phyloP scores from a whole-genome alignment of 2,888 invertebrate species.

The Cosmopolites sordidus region DNA sequence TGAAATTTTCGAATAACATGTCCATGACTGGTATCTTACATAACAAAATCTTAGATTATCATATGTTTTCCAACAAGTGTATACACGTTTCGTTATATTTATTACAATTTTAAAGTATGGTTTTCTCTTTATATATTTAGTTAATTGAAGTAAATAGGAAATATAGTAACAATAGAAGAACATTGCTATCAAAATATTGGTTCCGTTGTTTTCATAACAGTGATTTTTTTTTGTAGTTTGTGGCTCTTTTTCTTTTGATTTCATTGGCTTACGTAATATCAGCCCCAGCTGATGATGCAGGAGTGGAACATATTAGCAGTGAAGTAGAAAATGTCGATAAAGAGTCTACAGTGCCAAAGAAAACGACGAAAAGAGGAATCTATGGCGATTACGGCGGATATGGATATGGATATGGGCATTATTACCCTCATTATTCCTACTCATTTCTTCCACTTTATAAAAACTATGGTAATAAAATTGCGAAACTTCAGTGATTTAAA shows the following conservation, averaged over 20 bases:
- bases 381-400: constrained; percentile 4
- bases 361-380: constrained; percentile 12
- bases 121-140: too few relatives aligned
- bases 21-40: too few relatives aligned
- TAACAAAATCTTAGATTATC: too few relatives aligned
- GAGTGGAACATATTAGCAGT: not conserved
- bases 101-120: too few relatives aligned
- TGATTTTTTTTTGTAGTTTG: constrained; percentile 1
- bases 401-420: constrained; percentile 6
- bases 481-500: too few relatives aligned
- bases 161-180: too few relatives aligned
- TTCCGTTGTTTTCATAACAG: not conserved
- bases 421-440: not conserved
- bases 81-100: too few relatives aligned
- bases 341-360: constrained; percentile 4
- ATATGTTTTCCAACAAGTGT: too few relatives aligned
- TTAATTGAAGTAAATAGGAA: too few relatives aligned
- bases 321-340: constrained; percentile 10
- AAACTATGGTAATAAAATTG: not conserved
- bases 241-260: constrained; percentile 1
- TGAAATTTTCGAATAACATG: too few relatives aligned
- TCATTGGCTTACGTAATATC: constrained; percentile 8
- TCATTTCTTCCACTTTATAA: not conserved
- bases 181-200: not conserved
- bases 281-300: not conserved